Conservation (phyloP, 2,888 invertebrate species). For the Andrena bicolor region DNA sequence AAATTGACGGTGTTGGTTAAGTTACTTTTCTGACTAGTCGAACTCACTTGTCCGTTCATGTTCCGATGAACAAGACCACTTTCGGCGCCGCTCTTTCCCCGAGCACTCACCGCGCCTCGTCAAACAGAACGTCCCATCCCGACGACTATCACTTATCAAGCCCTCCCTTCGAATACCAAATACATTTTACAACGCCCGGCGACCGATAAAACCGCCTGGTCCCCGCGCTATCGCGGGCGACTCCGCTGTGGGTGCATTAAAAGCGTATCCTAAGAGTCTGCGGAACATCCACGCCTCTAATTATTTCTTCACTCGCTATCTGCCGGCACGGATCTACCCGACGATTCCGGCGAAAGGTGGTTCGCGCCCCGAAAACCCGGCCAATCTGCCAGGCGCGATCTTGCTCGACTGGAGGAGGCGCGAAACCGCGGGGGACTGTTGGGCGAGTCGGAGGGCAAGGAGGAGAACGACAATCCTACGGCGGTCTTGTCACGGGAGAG, state of each 20-base stretch:
- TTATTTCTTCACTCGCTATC: constrained; percentile 49
- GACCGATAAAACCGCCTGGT: constrained; percentile 22
- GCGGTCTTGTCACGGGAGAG: constrained; percentile 63
- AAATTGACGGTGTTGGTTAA: no score
- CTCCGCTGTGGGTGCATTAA: constrained; percentile 11
- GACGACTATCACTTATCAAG: constrained; percentile 7
- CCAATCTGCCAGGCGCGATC: constrained; percentile 49
- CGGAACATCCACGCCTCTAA: constrained; percentile 45
- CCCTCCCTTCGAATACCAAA: neutral
- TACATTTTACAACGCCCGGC: constrained; percentile 2
- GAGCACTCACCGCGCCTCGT: neutral
- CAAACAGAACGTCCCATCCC: constrained; percentile 5
- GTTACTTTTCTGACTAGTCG: no score
- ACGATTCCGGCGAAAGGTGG: constrained; percentile 22
- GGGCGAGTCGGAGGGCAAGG: neutral
- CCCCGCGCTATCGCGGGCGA: constrained; percentile 23
- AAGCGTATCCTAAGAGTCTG: constrained; percentile 7
- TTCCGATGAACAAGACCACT: no score
- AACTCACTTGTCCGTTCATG: no score
- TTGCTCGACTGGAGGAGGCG: constrained; percentile 4
- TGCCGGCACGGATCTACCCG: constrained; percentile 31
- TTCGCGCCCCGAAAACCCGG: constrained; percentile 22
- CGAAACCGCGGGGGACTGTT: constrained; percentile 36
- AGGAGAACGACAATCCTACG: constrained; percentile 53
- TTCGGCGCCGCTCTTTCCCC: neutral